Conservation (phyloP, 2,888 invertebrate genomes). For the Acholoe squamosa region DNA sequence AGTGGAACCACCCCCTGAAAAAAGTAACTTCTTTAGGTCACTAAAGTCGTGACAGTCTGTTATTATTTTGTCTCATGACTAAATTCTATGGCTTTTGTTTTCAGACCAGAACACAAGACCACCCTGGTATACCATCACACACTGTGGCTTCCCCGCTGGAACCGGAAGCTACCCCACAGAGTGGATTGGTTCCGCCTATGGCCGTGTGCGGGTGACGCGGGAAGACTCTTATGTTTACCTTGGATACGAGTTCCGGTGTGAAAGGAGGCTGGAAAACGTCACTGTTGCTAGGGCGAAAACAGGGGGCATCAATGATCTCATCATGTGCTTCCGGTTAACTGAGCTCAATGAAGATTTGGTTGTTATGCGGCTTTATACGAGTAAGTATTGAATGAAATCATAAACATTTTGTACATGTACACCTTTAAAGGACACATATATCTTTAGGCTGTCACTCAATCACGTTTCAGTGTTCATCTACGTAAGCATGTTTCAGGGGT, state of each 20-base stretch:
- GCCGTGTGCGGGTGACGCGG: conserved; percentile 16
- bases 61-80: no score
- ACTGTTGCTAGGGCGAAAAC: conserved; percentile 51
- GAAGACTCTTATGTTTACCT: conserved; percentile 28
- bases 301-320: conserved; percentile 54
- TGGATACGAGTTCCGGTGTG: conserved; percentile 43
- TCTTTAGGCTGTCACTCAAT: no score
- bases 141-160: conserved; percentile 31
- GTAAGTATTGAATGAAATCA: background rate
- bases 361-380: conserved; percentile 43
- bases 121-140: background rate
- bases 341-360: conserved; percentile 20
- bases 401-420: no score
- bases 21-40: no score
- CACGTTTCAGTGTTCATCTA: no score
- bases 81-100: background rate
- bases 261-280: conserved; percentile 37
- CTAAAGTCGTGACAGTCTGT: no score
- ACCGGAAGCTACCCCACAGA: background rate
- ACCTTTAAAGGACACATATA: no score
- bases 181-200: conserved; percentile 51
- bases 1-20: no score
- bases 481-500: no score
- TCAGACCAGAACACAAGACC: background rate
- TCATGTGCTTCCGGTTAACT: conserved; percentile 33